Conservation (phyloP, 2,113 vertebrate species). For the Abramis brama region DNA sequence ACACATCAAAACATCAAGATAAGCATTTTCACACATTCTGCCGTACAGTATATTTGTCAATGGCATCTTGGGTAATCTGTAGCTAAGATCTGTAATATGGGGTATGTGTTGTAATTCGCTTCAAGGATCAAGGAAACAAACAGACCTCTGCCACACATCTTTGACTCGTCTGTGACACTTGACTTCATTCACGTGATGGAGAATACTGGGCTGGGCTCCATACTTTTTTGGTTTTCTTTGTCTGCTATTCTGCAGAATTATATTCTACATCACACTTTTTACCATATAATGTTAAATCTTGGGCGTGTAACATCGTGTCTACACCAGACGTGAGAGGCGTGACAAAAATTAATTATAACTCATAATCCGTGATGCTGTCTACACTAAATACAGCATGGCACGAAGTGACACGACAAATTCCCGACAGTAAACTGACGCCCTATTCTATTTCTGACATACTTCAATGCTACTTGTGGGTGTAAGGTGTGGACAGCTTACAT, state of each 20-base stretch:
- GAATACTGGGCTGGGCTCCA: not conserved
- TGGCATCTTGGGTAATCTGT: not conserved
- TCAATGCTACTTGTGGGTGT: no score
- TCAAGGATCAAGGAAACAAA: slow-evolving; percentile 10
- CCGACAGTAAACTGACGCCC: no score
- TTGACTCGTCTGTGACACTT: not conserved
- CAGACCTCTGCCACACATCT: not conserved
- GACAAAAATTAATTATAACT: no score
- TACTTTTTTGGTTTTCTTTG: not conserved
- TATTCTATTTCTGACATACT: no score
- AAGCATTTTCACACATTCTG: slow-evolving; percentile 7
- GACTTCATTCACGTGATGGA: not conserved
- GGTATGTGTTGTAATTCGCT: slow-evolving; percentile 7
- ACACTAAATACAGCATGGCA: no score
- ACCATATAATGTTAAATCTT: not conserved
- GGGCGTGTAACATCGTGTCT: not conserved
- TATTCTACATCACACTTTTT: not conserved
- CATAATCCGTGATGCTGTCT: no score
- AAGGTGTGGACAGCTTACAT: no score
- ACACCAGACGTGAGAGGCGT: no score
- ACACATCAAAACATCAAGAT: not conserved
- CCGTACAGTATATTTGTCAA: not conserved
- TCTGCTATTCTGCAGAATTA: not conserved
- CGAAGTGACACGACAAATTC: no score
- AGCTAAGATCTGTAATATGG: not conserved